Evolutionary conservation across 2,888 invertebrate species (phyloP), one percentile per base, ranked within the genome.

Genomic region (Drosophila paranaensis): DNA sequence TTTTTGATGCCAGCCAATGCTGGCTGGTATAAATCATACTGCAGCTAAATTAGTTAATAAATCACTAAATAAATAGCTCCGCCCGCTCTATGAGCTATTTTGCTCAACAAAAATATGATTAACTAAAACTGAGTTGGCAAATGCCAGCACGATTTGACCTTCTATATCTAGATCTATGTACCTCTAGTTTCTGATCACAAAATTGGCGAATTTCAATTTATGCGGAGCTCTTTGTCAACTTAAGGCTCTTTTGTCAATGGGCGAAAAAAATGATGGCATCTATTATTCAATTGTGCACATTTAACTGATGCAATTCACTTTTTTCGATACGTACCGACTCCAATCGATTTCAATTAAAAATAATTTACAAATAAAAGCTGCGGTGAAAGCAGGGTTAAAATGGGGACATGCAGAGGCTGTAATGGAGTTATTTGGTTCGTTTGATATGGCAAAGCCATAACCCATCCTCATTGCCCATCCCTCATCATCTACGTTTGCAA

Each of bases 311-410:
- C 78, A 82, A 81, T 71, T 69, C 40, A 9, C 45, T 40, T 35
- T 65, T 63, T 42, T 60, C 40, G 43, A 56, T 55, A 13, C 50
- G 54, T 75, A 70, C 71, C 74, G 78, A 65, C 67, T 79, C 84
- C 81, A 91, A 90, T 90, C 90, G 85, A 90, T 90, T 91, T 91
- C 89, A 91, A 91, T 90, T 89, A 87, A 88, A 82, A 82, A 77
- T 74, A 70, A 72, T 71, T 74, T 71, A 67, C 76, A 82, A 79
- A 82, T 76, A 76, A 69, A 71, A 75, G 57, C 74, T 66, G 71
- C 43, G 72, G 74, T 67, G 40, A 79, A 63, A 46, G 45, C 64
- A 53, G 45, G 51, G 46, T 64, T 56, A 43, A 69, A 71, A 69
- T 53, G 35, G 35, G 48, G 37, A 65, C 51, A 61, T 25, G 57